These are phyloP conservation scores for Lota lota DNA, from an alignment of 2,113 vertebrate species.

Conservation along the genomic window DNA sequence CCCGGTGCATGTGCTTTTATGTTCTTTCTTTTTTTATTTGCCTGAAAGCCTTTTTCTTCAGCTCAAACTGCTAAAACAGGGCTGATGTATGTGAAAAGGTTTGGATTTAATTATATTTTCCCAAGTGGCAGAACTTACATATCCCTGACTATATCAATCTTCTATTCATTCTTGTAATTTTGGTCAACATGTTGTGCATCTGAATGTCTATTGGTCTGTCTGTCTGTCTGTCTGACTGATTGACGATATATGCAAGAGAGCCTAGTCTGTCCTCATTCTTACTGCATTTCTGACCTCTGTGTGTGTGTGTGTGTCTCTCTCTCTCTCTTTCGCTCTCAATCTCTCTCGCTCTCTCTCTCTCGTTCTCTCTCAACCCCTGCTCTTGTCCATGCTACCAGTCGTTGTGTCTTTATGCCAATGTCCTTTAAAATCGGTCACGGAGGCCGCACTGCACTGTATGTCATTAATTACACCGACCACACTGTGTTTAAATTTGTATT, in stretches of 20 bases:
- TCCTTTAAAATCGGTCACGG: too few species aligned
- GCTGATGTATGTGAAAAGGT: slow-evolving; percentile 16
- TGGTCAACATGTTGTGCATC: not conserved
- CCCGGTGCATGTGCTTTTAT: slow-evolving; percentile 35
- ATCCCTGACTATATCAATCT: too few species aligned
- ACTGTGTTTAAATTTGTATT: not conserved
- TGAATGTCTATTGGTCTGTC: slow-evolving; percentile 17
- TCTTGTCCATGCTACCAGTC: too few species aligned
- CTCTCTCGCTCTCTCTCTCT: slow-evolving; percentile 5
- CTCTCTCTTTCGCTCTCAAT: not conserved
- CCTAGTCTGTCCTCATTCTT: too few species aligned
- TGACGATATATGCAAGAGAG: too few species aligned
- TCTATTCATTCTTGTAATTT: too few species aligned
- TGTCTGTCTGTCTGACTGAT: slow-evolving; percentile 6
- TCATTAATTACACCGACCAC: too few species aligned
- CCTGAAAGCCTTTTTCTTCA: slow-evolving; percentile 30
- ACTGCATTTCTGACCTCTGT: slow-evolving; percentile 8
- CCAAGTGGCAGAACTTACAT: too few species aligned
- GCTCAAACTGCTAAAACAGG: slow-evolving; percentile 39
- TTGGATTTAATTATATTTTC: slow-evolving; percentile 15
- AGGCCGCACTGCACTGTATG: too few species aligned
- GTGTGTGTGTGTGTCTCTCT: too few species aligned
- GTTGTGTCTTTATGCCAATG: too few species aligned
- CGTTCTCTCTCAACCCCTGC: not conserved
- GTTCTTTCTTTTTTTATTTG: slow-evolving; percentile 7